Percentiles rank a stretch among this genome's conserved stretches.
These are phyloP conservation scores for Cinclus cinclus DNA, from an alignment of 2,113 vertebrate species.

Conservation along the genomic window DNA sequence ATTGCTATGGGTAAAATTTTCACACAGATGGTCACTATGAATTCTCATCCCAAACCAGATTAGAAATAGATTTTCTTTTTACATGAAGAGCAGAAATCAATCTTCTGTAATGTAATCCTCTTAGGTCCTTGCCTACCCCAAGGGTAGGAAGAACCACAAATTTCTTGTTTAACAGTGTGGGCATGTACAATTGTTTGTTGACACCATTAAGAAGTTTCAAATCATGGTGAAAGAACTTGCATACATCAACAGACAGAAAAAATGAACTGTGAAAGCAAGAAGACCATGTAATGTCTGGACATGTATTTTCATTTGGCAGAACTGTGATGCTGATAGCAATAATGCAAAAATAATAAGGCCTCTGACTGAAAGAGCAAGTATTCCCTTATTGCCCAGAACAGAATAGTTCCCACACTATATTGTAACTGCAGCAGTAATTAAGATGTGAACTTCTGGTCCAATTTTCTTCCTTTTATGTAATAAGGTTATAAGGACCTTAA, in stretches of 20 bases:
- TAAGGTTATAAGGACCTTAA: not conserved
- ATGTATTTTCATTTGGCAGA: not conserved
- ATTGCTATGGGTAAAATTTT: not conserved
- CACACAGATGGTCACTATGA: not conserved
- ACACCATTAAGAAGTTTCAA: constrained; percentile 3
- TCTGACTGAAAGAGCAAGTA: not conserved
- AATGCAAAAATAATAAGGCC: not conserved
- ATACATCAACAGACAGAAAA: not conserved
- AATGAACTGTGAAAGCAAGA: constrained; percentile 27
- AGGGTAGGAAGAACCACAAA: not conserved
- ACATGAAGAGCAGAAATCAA: not conserved
- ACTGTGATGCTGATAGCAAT: not conserved
- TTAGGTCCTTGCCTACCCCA: not conserved
- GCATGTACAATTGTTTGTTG: not conserved
- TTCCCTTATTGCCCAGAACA: not conserved
- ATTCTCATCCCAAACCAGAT: constrained; percentile 9
- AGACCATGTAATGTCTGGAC: not conserved
- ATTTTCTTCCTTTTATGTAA: not conserved
- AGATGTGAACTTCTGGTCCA: not conserved
- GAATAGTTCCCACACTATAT: not conserved
- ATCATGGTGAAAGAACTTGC: not conserved
- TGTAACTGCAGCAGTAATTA: not conserved
- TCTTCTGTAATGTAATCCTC: not conserved
- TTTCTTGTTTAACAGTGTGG: not conserved
- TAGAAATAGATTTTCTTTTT: constrained; percentile 24